Evolutionary conservation across 2,888 invertebrate genomes (phyloP), one percentile per base, ranked within the genome.

Genomic region (Synanthedon andrenaeformis): DNA sequence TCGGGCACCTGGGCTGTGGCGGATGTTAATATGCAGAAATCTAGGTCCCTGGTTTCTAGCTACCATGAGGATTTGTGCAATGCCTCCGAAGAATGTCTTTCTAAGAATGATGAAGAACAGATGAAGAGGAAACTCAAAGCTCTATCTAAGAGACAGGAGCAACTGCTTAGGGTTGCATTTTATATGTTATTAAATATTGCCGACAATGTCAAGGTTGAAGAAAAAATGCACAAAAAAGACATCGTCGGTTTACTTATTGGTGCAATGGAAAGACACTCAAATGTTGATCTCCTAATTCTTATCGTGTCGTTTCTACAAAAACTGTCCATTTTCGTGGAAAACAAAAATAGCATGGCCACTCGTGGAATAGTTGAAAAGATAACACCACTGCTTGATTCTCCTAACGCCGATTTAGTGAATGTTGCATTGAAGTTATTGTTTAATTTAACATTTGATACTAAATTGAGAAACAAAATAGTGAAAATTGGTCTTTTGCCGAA

Each of bases 211-310:
- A 94, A 94, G 75, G 94, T 98, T 3, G 99, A 99, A 81, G 94
- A 96, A 80, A 99, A 99, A 88, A 99, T 99, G 96, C 92, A 96
- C 35, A 95, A 96, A 67, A 95, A 97, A 77, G 96, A 95, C 69
- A 92, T 98, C 60, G 94, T 97, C 3, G 93, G 93, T 45, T 91
- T 97, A 82, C 89, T 98, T 45, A 91, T 96, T 51, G 95, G 94
- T 69, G 93, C 95, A 10, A 89, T 99, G 74, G 97, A 97, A 67
- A 90, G 98, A 58, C 94, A 95, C 64, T 82, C 88, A 13, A 96
- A 96, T 76, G 92, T 92, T 59, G 97, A 98, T 78, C 89, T 98
- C 35, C 89, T 98, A 49, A 93, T 96, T 69, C 89, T 98, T 55
- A 95, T 96, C 52, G 92, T 97, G 17, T 96, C 96, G 23, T 99